Conservation (phyloP, 2,888 invertebrate species). For the Synergus umbraculus region DNA sequence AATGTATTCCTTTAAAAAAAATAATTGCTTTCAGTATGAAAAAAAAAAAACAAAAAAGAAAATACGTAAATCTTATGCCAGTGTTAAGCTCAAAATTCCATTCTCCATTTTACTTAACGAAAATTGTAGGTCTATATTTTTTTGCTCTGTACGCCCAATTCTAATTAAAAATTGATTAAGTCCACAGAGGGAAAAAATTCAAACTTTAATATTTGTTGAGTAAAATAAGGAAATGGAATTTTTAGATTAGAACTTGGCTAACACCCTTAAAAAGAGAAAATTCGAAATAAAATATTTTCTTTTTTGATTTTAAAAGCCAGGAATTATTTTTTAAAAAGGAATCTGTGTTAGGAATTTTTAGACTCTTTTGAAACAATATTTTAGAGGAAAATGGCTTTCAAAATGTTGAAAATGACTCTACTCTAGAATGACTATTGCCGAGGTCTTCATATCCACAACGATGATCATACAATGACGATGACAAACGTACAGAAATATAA, state of each 20-base stretch:
- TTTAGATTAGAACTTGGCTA: too few species aligned
- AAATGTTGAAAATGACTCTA: constrained; percentile 43
- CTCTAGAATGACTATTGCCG: constrained; percentile 52
- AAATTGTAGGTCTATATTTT: too few species aligned
- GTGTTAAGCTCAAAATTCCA: too few species aligned
- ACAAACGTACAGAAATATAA: constrained; percentile 57
- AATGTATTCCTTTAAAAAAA: not conserved
- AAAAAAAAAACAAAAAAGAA: too few species aligned
- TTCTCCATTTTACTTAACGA: too few species aligned
- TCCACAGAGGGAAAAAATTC: too few species aligned
- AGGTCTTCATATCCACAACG: constrained; percentile 55
- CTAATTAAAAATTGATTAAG: too few species aligned
- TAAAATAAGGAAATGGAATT: too few species aligned
- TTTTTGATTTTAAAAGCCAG: not conserved
- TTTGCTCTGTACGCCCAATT: too few species aligned
- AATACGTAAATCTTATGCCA: too few species aligned
- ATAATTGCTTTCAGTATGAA: not conserved
- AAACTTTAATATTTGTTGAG: too few species aligned
- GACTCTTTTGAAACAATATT: not conserved
- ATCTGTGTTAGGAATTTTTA: not conserved
- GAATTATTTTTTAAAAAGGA: not conserved
- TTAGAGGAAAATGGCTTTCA: not conserved
- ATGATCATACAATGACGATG: constrained; percentile 58
- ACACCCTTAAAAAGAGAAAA: not conserved
- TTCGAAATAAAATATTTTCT: not conserved